Conservation (phyloP, 2,797 vertebrate genomes). For the Arnoldichthys spilopterus region DNA sequence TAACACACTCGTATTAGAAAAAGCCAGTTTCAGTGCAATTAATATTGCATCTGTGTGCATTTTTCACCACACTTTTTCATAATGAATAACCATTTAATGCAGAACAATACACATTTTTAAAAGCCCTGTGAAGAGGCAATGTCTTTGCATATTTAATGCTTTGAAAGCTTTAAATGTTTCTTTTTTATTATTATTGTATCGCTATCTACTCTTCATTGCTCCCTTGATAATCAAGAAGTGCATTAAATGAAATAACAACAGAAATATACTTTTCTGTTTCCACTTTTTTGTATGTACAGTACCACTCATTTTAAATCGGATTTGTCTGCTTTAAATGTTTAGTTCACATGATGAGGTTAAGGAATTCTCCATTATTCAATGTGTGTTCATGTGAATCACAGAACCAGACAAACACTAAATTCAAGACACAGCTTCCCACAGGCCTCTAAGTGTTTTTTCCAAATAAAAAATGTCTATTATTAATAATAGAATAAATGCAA, state of each 20-base stretch:
- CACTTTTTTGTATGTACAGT: neutral
- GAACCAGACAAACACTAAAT: too few relatives aligned
- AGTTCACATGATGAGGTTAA: too few relatives aligned
- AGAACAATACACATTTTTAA: conserved; percentile 23
- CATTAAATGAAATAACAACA: too few relatives aligned
- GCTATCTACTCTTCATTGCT: neutral
- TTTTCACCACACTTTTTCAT: conserved; percentile 8
- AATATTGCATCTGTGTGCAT: conserved; percentile 32
- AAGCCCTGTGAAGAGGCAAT: neutral
- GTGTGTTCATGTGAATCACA: too few relatives aligned
- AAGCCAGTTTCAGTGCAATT: conserved; percentile 1
- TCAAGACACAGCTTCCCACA: too few relatives aligned
- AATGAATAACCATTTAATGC: conserved; percentile 18
- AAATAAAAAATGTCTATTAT: too few relatives aligned
- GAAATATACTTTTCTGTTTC: neutral
- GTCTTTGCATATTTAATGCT: conserved; percentile 1
- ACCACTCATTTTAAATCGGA: too few relatives aligned
- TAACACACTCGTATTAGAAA: conserved; percentile 8
- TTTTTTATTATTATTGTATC: neutral
- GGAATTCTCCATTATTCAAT: too few relatives aligned
- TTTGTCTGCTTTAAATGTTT: too few relatives aligned
- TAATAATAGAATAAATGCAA: too few relatives aligned
- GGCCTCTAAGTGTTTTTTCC: too few relatives aligned
- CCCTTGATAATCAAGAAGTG: neutral
- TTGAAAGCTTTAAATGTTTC: conserved; percentile 11